phyloP scores from a whole-genome alignment of 1,140 invertebrate species.

The Tetramorium simillimum region DNA sequence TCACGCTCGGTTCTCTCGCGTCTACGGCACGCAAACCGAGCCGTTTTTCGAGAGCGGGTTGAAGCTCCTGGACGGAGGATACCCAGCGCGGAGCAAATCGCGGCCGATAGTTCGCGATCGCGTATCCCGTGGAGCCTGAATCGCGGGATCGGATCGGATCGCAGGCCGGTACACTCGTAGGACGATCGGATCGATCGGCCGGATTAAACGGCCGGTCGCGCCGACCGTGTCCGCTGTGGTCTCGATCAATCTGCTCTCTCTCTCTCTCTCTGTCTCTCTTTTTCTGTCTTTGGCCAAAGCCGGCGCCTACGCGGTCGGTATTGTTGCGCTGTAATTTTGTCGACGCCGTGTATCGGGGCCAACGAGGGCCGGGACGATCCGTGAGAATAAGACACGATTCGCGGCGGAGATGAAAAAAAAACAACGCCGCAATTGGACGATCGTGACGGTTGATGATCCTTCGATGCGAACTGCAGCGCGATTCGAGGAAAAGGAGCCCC shows the following conservation, averaged over 20 bases:
- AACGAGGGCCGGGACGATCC: background rate
- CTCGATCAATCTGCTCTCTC: constrained; percentile 42
- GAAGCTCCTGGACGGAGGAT: background rate
- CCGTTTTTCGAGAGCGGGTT: constrained; percentile 27
- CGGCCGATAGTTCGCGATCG: background rate
- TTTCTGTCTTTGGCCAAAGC: constrained; percentile 17
- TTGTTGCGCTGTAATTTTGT: constrained; percentile 61
- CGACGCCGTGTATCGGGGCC: constrained; percentile 31
- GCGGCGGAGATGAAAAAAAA: background rate
- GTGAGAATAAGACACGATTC: background rate
- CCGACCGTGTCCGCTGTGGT: constrained; percentile 8
- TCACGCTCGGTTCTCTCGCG: constrained; percentile 33
- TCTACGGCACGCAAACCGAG: constrained; percentile 25
- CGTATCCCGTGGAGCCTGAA: background rate
- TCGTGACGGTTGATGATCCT: background rate
- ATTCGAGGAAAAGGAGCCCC: background rate
- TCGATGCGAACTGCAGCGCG: too few species aligned
- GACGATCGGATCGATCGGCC: constrained; percentile 19
- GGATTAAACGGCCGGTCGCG: constrained; percentile 44
- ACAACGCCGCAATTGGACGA: background rate
- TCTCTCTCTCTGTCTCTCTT: constrained; percentile 12
- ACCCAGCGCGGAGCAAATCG: background rate
- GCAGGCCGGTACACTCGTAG: background rate
- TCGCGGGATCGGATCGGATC: background rate
- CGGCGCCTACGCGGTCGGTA: constrained; percentile 57